Conservation (phyloP, 2,797 vertebrate species). For the Phyllotis vaccarum region DNA sequence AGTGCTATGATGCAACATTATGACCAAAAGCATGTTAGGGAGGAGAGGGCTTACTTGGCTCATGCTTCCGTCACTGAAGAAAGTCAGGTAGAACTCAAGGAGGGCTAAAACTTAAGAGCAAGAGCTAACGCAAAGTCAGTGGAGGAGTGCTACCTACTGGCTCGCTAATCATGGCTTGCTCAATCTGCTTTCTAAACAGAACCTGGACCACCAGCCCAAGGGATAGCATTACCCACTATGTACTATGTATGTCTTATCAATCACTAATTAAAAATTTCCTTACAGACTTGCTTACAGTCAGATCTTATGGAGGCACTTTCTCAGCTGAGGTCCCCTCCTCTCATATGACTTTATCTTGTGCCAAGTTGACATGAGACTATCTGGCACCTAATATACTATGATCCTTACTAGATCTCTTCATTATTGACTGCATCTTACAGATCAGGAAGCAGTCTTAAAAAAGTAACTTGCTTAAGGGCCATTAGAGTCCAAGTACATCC, state of each 20-base stretch:
- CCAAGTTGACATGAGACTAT: not conserved
- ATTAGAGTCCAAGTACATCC: not conserved
- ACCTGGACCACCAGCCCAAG: not conserved
- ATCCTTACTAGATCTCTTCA: not conserved
- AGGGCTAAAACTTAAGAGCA: not conserved
- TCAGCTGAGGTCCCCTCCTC: not conserved
- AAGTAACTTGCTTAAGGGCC: constrained; percentile 30
- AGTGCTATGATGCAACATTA: not conserved
- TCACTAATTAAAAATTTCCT: not conserved
- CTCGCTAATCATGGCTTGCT: not conserved
- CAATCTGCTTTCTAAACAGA: not conserved
- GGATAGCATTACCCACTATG: not conserved
- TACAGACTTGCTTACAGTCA: not conserved
- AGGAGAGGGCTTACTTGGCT: not conserved
- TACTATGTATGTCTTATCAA: not conserved
- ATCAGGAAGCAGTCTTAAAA: constrained; percentile 7
- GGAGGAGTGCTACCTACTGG: not conserved
- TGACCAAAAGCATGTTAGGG: not conserved
- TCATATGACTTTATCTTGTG: not conserved
- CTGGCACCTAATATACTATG: not conserved
- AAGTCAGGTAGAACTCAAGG: not conserved
- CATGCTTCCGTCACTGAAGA: not conserved
- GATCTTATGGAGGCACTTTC: not conserved
- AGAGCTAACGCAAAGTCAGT: not conserved
- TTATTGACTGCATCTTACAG: not conserved